A percentile compares a stretch with the other conserved stretches of the same genome.
phyloP scores from a whole-genome alignment of 2,888 invertebrate species.

The Drosophila tanythrix region DNA sequence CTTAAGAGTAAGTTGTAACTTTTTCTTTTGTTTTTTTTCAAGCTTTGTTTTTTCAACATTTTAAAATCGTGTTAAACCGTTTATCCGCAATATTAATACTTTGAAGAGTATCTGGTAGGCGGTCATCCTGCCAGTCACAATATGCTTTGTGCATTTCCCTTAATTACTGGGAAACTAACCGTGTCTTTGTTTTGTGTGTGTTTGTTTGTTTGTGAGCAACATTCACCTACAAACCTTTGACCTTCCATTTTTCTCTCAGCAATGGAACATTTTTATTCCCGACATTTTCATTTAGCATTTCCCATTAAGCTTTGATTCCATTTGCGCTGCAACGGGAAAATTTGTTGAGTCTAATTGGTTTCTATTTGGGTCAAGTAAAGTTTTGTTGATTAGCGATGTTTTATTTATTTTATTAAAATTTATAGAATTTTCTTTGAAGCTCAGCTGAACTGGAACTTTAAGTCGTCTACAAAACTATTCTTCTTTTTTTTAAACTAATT shows the following conservation, averaged over 20 bases:
- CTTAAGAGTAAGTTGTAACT: background rate
- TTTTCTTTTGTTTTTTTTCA: background rate
- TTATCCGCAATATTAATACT: background rate
- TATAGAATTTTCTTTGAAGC: background rate
- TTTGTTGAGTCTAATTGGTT: constrained; percentile 49
- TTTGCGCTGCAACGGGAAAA: constrained; percentile 16
- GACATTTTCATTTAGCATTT: constrained; percentile 29
- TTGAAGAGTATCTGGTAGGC: background rate
- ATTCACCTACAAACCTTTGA: constrained; percentile 28
- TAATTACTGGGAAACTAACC: background rate
- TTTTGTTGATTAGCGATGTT: background rate
- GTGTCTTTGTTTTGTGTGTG: background rate
- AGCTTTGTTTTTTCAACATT: background rate
- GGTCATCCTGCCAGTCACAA: background rate
- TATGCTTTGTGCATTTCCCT: background rate
- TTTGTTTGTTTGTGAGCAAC: constrained; percentile 2
- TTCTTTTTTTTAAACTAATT: background rate
- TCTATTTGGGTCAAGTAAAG: constrained; percentile 36
- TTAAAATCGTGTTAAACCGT: background rate
- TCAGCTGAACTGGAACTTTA: constrained; percentile 16
- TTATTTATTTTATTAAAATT: background rate
- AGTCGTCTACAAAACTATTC: background rate
- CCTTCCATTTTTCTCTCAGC: constrained; percentile 4
- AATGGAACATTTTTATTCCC: constrained; percentile 29
- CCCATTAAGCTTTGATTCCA: background rate